These are phyloP conservation scores for Microtus montanus DNA, from an alignment of 2,113 vertebrate species.

Conservation along the genomic window DNA sequence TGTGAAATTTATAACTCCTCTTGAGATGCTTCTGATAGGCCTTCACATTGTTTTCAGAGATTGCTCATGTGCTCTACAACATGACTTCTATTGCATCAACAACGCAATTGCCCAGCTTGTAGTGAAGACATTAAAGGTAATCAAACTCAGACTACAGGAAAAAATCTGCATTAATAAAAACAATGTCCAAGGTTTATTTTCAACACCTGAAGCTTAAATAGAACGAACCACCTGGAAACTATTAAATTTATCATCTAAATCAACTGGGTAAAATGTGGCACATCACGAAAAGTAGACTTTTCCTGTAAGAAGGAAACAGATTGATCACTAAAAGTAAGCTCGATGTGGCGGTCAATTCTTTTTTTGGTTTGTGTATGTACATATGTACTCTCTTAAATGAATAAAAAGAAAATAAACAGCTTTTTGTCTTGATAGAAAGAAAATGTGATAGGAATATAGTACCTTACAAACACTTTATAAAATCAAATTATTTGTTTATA, in stretches of 20 bases:
- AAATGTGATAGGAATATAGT: neutral
- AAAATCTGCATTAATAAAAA: neutral
- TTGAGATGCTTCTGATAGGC: neutral
- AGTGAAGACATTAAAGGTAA: neutral
- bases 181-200: slow-evolving; percentile 37
- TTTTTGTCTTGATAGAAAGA: neutral
- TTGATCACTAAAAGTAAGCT: neutral
- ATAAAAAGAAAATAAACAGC: neutral
- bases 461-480: neutral
- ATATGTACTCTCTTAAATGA: neutral
- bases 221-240: slow-evolving; percentile 33
- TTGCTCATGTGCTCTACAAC: neutral
- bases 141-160: neutral
- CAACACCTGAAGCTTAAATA: slow-evolving; percentile 33
- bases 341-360: neutral
- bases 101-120: neutral
- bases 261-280: slow-evolving; percentile 22
- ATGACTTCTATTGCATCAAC: neutral
- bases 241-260: slow-evolving; percentile 46
- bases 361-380: neutral
- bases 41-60: neutral
- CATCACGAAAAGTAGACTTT: neutral
- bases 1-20: neutral
- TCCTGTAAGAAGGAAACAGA: neutral
- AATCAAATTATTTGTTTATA: neutral